These are phyloP conservation scores for Tenebrosternarchus preto DNA, from an alignment of 2,113 vertebrate species.

Conservation along the genomic window DNA sequence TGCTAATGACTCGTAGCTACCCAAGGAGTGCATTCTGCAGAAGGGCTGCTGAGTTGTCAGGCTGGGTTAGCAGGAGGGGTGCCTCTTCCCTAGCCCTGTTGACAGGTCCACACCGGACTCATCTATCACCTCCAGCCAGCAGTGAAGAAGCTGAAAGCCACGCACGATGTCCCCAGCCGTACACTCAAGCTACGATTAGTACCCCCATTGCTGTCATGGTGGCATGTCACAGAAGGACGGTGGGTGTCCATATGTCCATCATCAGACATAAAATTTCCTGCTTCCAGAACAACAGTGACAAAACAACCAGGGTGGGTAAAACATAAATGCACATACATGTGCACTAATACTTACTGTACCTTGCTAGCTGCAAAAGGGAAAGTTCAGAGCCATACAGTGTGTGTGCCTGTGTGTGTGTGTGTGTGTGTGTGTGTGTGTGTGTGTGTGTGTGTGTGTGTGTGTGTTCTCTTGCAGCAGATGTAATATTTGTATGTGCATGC, in stretches of 20 bases:
- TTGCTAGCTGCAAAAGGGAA: background rate
- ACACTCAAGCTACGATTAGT: slow-evolving; percentile 45
- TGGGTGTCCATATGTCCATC: slow-evolving; percentile 30
- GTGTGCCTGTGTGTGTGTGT: too few relatives aligned
- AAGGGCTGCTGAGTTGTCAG: slow-evolving; percentile 46
- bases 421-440: too few relatives aligned
- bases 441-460: too few relatives aligned
- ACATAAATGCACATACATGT: slow-evolving; percentile 8
- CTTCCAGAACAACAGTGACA: slow-evolving; percentile 28
- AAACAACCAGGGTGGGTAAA: slow-evolving; percentile 29
- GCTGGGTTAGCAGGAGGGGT: slow-evolving; percentile 38
- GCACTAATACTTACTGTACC: background rate
- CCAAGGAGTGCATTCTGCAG: slow-evolving; percentile 38
- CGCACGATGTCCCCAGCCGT: slow-evolving; percentile 27
- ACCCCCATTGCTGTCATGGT: slow-evolving; percentile 29
- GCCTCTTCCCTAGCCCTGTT: slow-evolving; percentile 19
- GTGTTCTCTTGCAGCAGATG: too few relatives aligned
- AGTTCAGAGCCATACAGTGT: background rate
- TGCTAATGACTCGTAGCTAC: slow-evolving; percentile 41
- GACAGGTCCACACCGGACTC: slow-evolving; percentile 46
- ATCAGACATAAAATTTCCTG: slow-evolving; percentile 31
- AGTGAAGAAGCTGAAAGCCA: slow-evolving; percentile 26
- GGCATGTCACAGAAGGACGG: slow-evolving; percentile 21
- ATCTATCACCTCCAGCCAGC: slow-evolving; percentile 47
- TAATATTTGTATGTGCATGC: background rate